phyloP scores from a whole-genome alignment of 2,888 invertebrate species.

The Boloria selene region DNA sequence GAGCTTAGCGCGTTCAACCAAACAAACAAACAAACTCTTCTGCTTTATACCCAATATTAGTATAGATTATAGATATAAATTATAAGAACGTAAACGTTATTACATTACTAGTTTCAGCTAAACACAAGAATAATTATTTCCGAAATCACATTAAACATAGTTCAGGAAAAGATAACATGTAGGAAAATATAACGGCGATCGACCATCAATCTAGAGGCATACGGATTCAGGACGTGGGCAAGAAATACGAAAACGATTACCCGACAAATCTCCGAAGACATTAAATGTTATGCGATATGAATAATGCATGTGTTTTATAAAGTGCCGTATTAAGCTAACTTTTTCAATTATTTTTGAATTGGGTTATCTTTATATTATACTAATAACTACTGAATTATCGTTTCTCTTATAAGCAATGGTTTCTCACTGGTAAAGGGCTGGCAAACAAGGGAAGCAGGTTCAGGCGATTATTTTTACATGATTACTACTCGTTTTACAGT shows the following conservation, averaged over 20 bases:
- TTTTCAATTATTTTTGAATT: conserved; percentile 23
- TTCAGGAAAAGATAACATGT: conserved; percentile 15
- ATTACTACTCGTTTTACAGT: too few relatives aligned
- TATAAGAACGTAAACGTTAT: background rate
- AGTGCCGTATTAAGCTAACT: conserved; percentile 22
- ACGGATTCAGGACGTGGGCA: conserved; percentile 22
- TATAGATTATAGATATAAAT: too few relatives aligned
- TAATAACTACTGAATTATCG: too few relatives aligned
- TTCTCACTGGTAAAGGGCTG: too few relatives aligned
- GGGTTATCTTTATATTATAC: background rate
- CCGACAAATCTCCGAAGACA: conserved; percentile 36
- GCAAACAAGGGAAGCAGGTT: too few relatives aligned
- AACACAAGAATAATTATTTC: background rate
- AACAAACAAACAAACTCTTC: too few relatives aligned
- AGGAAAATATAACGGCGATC: conserved; percentile 21
- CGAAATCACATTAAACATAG: conserved; percentile 16
- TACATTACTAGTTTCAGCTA: background rate
- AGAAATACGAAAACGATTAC: conserved; percentile 37
- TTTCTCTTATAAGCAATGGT: too few relatives aligned
- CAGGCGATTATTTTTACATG: too few relatives aligned
- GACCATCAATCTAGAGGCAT: conserved; percentile 34
- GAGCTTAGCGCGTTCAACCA: too few relatives aligned
- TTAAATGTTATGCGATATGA: conserved; percentile 34
- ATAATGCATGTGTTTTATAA: conserved; percentile 33
- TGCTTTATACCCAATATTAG: too few relatives aligned